Evolutionary conservation across 2,113 vertebrate species (phyloP).

Genomic region (Proteles cristata): DNA sequence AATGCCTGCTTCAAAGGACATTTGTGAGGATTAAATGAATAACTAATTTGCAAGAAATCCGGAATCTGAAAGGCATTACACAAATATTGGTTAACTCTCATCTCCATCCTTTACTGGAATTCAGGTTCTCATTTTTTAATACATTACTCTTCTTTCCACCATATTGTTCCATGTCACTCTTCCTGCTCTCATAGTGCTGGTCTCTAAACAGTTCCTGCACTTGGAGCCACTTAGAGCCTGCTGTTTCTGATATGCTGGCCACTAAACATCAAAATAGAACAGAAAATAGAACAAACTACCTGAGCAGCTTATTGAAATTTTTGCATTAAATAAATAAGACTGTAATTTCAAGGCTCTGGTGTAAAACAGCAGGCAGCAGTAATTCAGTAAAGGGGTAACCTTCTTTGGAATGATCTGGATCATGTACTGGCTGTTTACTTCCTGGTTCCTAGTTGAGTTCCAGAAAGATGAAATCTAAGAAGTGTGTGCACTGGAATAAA

Average conservation of each 20-base stretch:
- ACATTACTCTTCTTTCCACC: neutral
- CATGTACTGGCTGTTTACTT: conserved; percentile 26
- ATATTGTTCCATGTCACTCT: neutral
- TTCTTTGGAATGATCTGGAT: conserved; percentile 31
- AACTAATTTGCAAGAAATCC: neutral
- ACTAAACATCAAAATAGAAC: conserved; percentile 9
- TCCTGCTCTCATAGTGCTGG: neutral
- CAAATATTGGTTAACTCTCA: neutral
- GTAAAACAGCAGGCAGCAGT: neutral
- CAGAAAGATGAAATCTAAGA: conserved; percentile 42
- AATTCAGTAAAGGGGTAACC: neutral
- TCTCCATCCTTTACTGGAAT: neutral
- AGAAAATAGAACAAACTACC: neutral
- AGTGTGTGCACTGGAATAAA: conserved; percentile 33
- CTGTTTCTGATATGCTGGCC: neutral
- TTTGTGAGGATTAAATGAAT: conserved; percentile 19
- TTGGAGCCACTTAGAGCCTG: neutral
- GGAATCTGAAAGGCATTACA: neutral
- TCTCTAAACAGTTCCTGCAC: neutral
- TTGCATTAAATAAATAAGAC: neutral
- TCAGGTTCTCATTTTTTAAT: neutral
- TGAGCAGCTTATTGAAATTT: neutral
- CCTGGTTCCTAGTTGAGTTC: neutral
- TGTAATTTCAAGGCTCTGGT: neutral
- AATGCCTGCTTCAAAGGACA: neutral